A percentile compares a stretch with the other conserved stretches of the same genome.
Evolutionary conservation across 2,888 invertebrate species (phyloP).

Genomic region (Hirtodrosophila trivittata): DNA sequence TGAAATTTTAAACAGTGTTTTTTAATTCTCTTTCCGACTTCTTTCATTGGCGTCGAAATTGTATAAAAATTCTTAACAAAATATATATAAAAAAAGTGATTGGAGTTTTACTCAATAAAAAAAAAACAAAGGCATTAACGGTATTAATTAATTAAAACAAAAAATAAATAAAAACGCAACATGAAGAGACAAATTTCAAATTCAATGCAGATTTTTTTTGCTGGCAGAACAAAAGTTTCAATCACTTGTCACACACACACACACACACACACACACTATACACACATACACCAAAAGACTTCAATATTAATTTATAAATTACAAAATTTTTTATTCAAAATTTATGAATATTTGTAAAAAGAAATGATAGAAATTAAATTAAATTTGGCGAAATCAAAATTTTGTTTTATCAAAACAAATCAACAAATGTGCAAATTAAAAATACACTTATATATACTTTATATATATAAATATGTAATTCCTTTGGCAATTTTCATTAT

Average conservation of each 20-base stretch:
- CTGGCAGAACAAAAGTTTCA: constrained; percentile 52
- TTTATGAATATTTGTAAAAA: constrained; percentile 42
- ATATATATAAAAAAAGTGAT: constrained; percentile 58
- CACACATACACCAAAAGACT: constrained; percentile 69
- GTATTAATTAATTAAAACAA: constrained; percentile 53
- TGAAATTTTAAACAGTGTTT: constrained; percentile 14
- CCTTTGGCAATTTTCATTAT: constrained; percentile 36
- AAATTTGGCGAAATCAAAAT: constrained; percentile 65
- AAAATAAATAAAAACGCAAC: constrained; percentile 14
- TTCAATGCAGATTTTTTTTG: constrained; percentile 28
- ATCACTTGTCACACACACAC: constrained; percentile 54
- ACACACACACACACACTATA: constrained; percentile 11
- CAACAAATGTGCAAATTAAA: constrained; percentile 45
- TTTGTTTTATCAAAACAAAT: constrained; percentile 42
- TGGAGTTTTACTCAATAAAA: constrained; percentile 73
- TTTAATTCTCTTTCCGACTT: constrained; percentile 22
- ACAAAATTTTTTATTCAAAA: constrained; percentile 41
- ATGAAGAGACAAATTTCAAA: constrained; percentile 15
- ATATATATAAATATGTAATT: constrained; percentile 23
- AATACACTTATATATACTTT: constrained; percentile 29
- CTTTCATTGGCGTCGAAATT: constrained; percentile 50
- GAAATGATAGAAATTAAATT: constrained; percentile 20
- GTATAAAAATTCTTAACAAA: constrained; percentile 35
- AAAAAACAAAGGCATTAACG: constrained; percentile 48
- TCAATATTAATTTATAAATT: constrained; percentile 68